Base-by-base conservation (phyloP, 1,140 invertebrate genomes). In the Caenorhabditis inopinata region DNA sequence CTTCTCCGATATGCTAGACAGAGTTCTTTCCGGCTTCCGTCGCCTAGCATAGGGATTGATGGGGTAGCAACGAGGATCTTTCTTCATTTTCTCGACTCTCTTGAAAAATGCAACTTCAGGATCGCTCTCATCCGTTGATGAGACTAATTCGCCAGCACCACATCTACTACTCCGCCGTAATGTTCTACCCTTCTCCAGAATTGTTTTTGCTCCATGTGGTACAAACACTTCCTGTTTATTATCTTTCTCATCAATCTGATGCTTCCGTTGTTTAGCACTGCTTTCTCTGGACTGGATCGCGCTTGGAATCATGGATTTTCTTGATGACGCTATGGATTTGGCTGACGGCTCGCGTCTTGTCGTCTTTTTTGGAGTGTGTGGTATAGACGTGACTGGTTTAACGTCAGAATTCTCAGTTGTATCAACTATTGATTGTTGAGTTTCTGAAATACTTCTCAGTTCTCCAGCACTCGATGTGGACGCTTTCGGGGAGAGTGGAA, bases 1-100 rank as follows among this genome's bases (percentile, higher is more conserved):
- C 45, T 81, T 81, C 18, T 81, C 80, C 6, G 80, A 81, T 27
- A 81, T 81, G 21, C 74, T 76, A 18, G 42, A 51, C 75, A 81
- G 27, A 21, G 51, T 51, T 38, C 80, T 38, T 68, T 68, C 80
- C 12, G 76, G 74, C 29, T 27, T 51, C 23, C 79, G 18, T 42
- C 51, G 48, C 21, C 47, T 49, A 3, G 23, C 29, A 25, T 77
- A 51, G 1, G 47, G 38, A 25, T 45, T 18, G 5, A 27, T 25
- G 14, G 38, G 76, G 58, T 47, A 42, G 14, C 23, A n/a, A 49
- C 47, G 23, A 35, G 49, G 29, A 23, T 42, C 46, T 53, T 62
- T 21, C 38, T 45, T 47, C 25, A 75, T 75, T 75, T 29, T 47
- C 29, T 38, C 45, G 2, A 75, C 9, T 27, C n/a, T 35, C 29